Evolutionary conservation across 2,888 invertebrate genomes (phyloP), one percentile per base, ranked within the genome.

Genomic region (Drosophila paucipuncta): DNA sequence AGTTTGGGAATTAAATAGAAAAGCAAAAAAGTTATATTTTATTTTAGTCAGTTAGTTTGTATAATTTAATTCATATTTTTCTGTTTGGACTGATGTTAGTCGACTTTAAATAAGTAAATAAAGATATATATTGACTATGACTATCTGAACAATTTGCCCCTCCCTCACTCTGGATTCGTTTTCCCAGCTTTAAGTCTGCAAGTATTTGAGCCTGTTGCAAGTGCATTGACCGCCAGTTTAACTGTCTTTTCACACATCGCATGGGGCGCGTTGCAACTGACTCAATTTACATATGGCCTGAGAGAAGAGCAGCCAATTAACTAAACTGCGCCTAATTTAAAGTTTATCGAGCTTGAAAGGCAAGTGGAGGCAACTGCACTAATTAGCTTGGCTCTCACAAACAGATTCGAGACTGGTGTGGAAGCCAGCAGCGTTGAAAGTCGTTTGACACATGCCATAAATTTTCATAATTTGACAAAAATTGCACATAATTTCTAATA

Each of bases 401-500:
- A 31, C 54, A 37, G 61, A 39, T 75, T 41, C 53, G 43, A 52
- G 50, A 52, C 54, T 25, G 52, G 3, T 52, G 61, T 25, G 52
- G 3, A 55, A 57, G 47, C 31, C 13, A 22, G 43, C 28, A n/a
- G 47, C 59, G 52, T 50, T 61, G 49, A 52, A 28, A 58, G 69
- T 53, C 35, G 50, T 73, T 72, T 73, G 83, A 78, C 78, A 68
- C 71, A 83, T 69, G 79, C 77, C 73, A 87, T 87, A 88, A 87
- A 87, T 90, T 87, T 76, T 88, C 80, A 90, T 85, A 87, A 88
- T 85, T 87, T 82, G 77, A 90, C 85, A 78, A 81, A 76, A 86
- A 88, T 75, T 76, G 83, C 88, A 85, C 73, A 78, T 83, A 60
- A 88, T 85, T 77, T 81, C 78, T 71, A 85, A 74, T 81, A 43